These are phyloP conservation scores for Poicephalus gulielmi DNA, from an alignment of 2,113 vertebrate genomes.

Conservation along the genomic window DNA sequence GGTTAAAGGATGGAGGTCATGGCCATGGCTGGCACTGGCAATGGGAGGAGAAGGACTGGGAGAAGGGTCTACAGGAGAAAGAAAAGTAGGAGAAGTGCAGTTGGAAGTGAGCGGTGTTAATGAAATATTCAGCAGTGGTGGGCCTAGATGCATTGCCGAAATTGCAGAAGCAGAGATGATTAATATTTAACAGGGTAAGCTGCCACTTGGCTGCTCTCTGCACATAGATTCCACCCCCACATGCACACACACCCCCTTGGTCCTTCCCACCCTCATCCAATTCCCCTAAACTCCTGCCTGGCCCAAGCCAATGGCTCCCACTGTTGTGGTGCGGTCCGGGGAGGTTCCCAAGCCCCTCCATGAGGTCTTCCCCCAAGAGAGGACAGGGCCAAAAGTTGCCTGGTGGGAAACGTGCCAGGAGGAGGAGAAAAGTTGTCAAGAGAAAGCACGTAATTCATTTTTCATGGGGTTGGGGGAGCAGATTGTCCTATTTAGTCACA, in stretches of 20 bases:
- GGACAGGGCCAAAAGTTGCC: not conserved
- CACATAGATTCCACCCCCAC: conserved; percentile 53
- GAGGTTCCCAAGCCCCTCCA: not conserved
- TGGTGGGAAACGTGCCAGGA: not conserved
- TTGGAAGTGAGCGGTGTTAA: conserved; percentile 71
- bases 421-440: conserved; percentile 2
- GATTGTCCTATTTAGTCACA: conserved; percentile 80
- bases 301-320: not conserved
- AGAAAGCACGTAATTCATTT: conserved; percentile 72
- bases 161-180: conserved; percentile 76
- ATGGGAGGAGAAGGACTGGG: not conserved
- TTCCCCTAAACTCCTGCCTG: conserved; percentile 3
- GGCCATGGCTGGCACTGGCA: not conserved
- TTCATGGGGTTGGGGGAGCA: conserved; percentile 72
- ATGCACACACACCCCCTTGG: not conserved
- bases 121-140: conserved; percentile 80
- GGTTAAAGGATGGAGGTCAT: rapidly evolving
- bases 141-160: conserved; percentile 72
- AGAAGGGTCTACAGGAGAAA: not conserved
- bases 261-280: not conserved
- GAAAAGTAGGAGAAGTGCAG: conserved; percentile 64
- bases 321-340: not conserved
- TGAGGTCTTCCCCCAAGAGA: not conserved
- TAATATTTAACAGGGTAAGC: conserved; percentile 77
- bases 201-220: conserved; percentile 75